Base-by-base conservation (phyloP, 2,797 vertebrate genomes). In the Enteromius treurensis region DNA sequence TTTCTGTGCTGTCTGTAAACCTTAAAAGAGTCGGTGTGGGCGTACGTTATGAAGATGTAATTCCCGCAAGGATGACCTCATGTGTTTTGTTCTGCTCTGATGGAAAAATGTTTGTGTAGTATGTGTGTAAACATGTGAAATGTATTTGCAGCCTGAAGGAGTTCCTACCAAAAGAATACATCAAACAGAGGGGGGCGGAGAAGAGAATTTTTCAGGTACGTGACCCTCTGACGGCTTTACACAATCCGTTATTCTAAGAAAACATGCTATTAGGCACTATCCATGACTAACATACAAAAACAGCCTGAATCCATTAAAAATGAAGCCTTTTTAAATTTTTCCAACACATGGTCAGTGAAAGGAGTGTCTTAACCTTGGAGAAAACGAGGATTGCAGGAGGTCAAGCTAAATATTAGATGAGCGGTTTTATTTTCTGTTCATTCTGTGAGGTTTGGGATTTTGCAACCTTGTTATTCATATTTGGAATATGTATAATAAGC, bases 131-230 rank as follows among this genome's bases (percentile, higher is more conserved):
- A 88, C 40, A 89, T 90, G 84, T 87, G 88, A 90, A 89, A 88
- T 93, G 77, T 83, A n/a, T 83, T 76, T 8, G 68, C 88, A 99
- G 98, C 93, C 95, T 99, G 86, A 99, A 99, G 93, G 98, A 99
- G 93, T 99, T 99, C 90, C 94, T 99, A 88, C 98, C 98, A 64
- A 99, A 99, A 93, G 98, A 99, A 91, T 99, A 99, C 86, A 96
- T 97, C 91, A 99, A 99, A 91, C 97, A 98, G 91, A 96, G 97
- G 93, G 97, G 97, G 76, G 94, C 98, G 0, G 98, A 99, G 92
- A 99, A 99, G 93, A 97, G 96, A 91, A 94, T 99, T 93, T 99
- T 99, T 94, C 97, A 99, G 96, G 98, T 99, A 96, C 83, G 93
- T 90, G 55, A 70, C 21, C 53, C 67, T 73, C 19, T 62, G 51